Percentiles rank a stretch among this genome's conserved stretches.
Conservation (phyloP, 2,113 vertebrate genomes). For the Gorilla gorilla region DNA sequence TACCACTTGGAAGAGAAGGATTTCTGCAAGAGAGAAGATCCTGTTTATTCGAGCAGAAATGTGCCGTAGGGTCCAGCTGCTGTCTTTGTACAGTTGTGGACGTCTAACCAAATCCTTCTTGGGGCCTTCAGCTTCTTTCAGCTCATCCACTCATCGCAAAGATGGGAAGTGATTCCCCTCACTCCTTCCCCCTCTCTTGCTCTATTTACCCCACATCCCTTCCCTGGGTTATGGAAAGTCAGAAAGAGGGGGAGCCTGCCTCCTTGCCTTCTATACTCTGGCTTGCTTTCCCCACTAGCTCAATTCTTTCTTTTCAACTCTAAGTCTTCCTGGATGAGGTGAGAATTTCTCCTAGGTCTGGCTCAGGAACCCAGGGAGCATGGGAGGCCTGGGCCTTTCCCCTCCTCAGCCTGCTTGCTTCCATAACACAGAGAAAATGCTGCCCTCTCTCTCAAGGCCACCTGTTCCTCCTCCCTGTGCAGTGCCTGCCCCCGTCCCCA, state of each 20-base stretch:
- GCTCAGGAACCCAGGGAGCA: neutral
- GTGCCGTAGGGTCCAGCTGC: neutral
- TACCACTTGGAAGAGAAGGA: neutral
- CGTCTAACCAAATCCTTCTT: neutral
- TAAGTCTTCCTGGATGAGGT: neutral
- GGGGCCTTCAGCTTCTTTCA: neutral
- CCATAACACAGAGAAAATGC: neutral
- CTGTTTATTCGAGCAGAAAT: neutral
- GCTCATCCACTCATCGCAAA: neutral
- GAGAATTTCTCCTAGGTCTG: neutral
- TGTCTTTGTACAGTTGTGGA: neutral
- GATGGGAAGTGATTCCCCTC: neutral
- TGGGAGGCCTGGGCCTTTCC: neutral
- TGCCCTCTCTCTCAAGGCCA: neutral
- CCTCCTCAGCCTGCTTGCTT: rapidly evolving
- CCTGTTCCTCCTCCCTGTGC: too few relatives aligned
- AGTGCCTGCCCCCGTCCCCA: neutral
- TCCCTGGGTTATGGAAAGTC: neutral
- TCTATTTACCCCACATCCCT: neutral
- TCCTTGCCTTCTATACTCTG: neutral
- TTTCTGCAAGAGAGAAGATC: neutral
- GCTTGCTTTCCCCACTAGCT: neutral
- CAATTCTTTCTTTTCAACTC: neutral
- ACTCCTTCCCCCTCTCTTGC: neutral
- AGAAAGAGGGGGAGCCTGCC: neutral